A percentile compares a stretch with the other conserved stretches of the same genome.
Conservation (phyloP, 2,797 vertebrate species). For the Squalus acanthias region DNA sequence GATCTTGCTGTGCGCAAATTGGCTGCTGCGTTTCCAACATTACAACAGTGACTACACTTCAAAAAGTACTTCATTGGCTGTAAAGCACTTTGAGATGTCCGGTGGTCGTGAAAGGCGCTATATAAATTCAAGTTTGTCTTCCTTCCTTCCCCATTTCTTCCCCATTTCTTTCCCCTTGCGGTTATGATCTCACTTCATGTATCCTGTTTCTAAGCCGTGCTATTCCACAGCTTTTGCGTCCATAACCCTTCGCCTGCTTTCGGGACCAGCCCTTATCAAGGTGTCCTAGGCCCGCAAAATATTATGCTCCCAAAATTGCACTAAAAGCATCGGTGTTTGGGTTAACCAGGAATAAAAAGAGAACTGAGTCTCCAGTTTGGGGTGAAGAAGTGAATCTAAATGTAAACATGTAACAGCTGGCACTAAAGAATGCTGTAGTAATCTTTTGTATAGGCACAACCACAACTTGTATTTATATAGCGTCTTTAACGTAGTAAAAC, state of each 20-base stretch:
- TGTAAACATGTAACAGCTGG: not conserved
- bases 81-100: no score
- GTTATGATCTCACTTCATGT: not conserved
- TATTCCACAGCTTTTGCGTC: not conserved
- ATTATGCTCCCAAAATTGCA: not conserved
- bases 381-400: not conserved
- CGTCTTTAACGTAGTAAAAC: not conserved
- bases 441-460: not conserved
- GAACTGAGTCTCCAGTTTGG: not conserved
- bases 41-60: no score
- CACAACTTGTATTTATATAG: not conserved
- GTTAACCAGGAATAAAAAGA: not conserved
- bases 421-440: no score
- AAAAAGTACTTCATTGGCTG: no score
- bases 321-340: not conserved
- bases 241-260: not conserved
- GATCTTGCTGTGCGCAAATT: no score
- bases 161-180: not conserved
- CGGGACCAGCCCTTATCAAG: not conserved
- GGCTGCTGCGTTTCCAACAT: no score
- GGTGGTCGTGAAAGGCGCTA: no score
- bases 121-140: no score
- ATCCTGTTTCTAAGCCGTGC: not conserved
- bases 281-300: not conserved
- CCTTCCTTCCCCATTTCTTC: no score